Evolutionary conservation across 2,797 vertebrate species (phyloP).

Genomic region (Darevskia nairensis): DNA sequence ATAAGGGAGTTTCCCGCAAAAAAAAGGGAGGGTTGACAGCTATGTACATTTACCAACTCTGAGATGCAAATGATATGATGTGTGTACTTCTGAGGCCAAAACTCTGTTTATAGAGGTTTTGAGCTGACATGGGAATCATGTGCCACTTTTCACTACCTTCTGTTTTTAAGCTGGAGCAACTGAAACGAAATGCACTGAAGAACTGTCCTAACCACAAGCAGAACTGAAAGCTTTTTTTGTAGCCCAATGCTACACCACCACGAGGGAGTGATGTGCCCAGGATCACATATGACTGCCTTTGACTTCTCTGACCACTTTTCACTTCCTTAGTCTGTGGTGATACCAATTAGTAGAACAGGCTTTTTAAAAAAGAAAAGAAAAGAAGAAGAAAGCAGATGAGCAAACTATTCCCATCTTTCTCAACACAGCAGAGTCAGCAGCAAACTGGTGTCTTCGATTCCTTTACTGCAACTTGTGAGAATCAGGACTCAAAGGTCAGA

Average conservation of each 20-base stretch:
- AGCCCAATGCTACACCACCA: slow-evolving; percentile 15
- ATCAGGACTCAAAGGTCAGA: neutral
- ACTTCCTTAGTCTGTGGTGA: slow-evolving; percentile 14
- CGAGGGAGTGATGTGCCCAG: slow-evolving; percentile 25
- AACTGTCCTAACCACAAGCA: slow-evolving; percentile 67
- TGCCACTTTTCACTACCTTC: slow-evolving; percentile 74
- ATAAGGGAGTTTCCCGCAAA: too few species aligned
- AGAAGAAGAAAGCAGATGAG: neutral
- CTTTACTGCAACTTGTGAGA: neutral
- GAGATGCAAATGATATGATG: slow-evolving; percentile 64
- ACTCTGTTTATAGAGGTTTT: slow-evolving; percentile 71
- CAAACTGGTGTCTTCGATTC: neutral
- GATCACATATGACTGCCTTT: slow-evolving; percentile 10
- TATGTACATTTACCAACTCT: slow-evolving; percentile 54
- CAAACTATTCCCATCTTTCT: neutral
- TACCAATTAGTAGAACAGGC: neutral
- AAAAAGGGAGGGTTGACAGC: too few species aligned
- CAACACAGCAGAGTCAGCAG: slow-evolving; percentile 4
- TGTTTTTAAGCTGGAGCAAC: slow-evolving; percentile 66
- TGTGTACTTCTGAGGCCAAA: slow-evolving; percentile 71
- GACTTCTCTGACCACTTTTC: slow-evolving; percentile 1
- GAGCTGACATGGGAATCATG: slow-evolving; percentile 71
- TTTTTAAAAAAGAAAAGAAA: neutral
- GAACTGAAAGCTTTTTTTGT: slow-evolving; percentile 60
- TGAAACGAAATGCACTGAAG: slow-evolving; percentile 72